phyloP scores from a whole-genome alignment of 2,113 vertebrate genomes.

The Chunga burmeisteri region DNA sequence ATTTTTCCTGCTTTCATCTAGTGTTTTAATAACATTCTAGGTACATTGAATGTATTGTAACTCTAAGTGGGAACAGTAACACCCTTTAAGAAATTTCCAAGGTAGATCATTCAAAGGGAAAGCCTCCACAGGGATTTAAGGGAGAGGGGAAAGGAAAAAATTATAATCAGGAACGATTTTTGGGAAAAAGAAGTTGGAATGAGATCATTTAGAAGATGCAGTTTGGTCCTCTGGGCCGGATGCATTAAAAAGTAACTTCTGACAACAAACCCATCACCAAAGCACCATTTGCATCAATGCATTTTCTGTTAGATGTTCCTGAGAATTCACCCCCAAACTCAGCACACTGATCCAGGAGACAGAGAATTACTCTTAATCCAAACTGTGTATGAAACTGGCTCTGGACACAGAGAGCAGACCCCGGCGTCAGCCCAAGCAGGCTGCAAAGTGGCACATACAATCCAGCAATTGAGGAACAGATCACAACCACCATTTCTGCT shows the following conservation, averaged over 20 bases:
- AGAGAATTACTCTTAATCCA: not conserved
- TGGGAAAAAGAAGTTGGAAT: not conserved
- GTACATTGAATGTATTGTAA: not conserved
- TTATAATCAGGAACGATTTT: not conserved
- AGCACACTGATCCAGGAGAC: not conserved
- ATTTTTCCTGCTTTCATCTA: not conserved
- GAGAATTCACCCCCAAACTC: not conserved
- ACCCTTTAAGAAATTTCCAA: not conserved
- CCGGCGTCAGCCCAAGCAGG: not conserved
- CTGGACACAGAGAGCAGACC: not conserved
- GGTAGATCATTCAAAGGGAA: not conserved
- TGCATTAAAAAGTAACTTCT: not conserved
- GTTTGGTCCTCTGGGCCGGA: not conserved
- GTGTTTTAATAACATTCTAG: not conserved
- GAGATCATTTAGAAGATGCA: not conserved
- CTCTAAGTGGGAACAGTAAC: not conserved
- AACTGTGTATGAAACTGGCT: not conserved
- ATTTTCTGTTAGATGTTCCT: not conserved
- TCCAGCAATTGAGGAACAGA: not conserved
- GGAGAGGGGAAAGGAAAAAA: not conserved
- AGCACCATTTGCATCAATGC: not conserved
- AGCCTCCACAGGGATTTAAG: not conserved
- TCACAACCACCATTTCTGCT: not conserved
- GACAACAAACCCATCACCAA: not conserved
- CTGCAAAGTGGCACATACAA: not conserved